A percentile compares a stretch with the other conserved stretches of the same genome.
phyloP scores from a whole-genome alignment of 2,113 vertebrate genomes.

The Sula dactylatra region DNA sequence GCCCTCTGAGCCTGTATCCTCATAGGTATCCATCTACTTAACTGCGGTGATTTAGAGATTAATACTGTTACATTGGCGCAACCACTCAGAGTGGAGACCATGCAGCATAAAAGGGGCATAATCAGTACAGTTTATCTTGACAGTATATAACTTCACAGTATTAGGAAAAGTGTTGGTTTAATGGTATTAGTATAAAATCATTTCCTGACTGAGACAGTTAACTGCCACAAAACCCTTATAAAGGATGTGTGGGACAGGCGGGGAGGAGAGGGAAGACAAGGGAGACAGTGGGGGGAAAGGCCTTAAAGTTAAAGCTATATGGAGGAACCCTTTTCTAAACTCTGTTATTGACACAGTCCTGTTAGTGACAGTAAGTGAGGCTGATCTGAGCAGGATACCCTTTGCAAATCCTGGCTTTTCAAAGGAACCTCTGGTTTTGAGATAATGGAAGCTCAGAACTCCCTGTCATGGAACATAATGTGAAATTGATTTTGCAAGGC shows the following conservation, averaged over 20 bases:
- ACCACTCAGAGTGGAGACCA: not conserved
- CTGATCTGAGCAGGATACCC: conserved; percentile 1
- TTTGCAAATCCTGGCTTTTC: conserved; percentile 18
- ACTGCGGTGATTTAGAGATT: not conserved
- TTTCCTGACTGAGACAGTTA: not conserved
- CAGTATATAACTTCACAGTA: not conserved
- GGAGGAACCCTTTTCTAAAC: not conserved
- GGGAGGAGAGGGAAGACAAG: not conserved
- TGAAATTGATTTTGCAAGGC: conserved; percentile 52
- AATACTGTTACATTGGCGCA: not conserved
- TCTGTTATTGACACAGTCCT: not conserved
- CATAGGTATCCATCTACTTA: not conserved
- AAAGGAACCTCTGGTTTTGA: conserved; percentile 17
- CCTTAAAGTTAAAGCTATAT: not conserved
- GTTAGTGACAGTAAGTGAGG: not conserved
- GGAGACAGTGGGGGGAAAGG: not conserved
- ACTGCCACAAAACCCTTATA: not conserved
- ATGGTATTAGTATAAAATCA: not conserved
- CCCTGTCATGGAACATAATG: conserved; percentile 44
- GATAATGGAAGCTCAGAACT: conserved; percentile 55
- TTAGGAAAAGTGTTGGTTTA: not conserved
- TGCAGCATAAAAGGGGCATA: not conserved
- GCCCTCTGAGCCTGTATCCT: not conserved
- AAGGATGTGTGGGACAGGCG: not conserved
- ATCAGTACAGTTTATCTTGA: not conserved